Percentiles rank a stretch among this genome's conserved stretches.
Conservation (phyloP, 2,797 vertebrate genomes). For the Cyclura pinguis region DNA sequence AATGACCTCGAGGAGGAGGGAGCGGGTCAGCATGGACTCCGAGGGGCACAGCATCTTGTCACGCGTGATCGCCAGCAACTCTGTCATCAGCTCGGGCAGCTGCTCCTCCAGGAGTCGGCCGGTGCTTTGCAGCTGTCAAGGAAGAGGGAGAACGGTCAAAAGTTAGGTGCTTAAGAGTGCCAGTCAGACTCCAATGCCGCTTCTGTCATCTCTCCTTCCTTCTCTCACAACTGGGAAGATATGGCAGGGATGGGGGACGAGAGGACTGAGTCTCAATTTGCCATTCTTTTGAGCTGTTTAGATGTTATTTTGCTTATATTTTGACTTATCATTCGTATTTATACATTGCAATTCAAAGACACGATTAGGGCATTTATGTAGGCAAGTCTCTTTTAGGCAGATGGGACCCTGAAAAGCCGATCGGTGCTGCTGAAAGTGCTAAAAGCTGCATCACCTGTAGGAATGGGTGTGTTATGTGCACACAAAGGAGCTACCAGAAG, state of each 20-base stretch:
- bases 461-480: background rate
- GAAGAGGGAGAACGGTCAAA: conserved; percentile 51
- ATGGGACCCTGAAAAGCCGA: background rate
- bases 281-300: background rate
- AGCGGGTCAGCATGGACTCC: conserved; percentile 94
- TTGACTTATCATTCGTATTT: background rate
- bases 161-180: conserved; percentile 28
- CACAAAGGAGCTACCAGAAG: background rate
- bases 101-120: conserved; percentile 96
- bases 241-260: no score
- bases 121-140: conserved; percentile 91
- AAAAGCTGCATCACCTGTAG: background rate
- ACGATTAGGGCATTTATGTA: no score
- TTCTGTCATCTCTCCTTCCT: background rate
- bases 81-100: conserved; percentile 97
- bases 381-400: no score
- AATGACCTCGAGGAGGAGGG: conserved; percentile 97
- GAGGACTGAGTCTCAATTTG: background rate
- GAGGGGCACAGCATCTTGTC: conserved; percentile 98
- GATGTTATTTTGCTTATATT: background rate
- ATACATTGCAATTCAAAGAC: no score
- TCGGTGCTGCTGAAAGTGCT: background rate
- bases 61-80: conserved; percentile 90
- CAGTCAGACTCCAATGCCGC: no score
- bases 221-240: background rate